Evolutionary conservation across 2,797 vertebrate genomes (phyloP).

Genomic region (Pteropus rufus): DNA sequence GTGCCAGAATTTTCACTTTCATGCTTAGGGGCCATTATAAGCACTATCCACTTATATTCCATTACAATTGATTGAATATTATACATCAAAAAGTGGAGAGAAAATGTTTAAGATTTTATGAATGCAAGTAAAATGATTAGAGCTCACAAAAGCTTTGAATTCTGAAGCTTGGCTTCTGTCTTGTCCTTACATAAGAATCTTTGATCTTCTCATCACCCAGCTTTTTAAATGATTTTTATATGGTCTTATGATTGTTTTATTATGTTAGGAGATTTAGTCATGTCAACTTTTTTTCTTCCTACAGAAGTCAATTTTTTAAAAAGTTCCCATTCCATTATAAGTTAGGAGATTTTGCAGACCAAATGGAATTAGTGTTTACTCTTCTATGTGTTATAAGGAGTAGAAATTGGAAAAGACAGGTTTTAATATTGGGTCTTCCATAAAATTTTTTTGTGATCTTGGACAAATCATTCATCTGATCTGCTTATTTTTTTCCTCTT

Average conservation of each 20-base stretch:
- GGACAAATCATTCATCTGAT: background rate
- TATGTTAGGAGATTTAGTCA: conserved; percentile 67
- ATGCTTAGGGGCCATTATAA: background rate
- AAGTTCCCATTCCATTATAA: conserved; percentile 38
- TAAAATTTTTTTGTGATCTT: background rate
- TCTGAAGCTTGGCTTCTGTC: conserved; percentile 75
- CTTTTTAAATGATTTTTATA: conserved; percentile 77
- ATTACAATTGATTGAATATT: conserved; percentile 81
- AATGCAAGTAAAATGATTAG: conserved; percentile 80
- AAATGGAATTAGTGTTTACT: background rate
- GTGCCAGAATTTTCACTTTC: background rate
- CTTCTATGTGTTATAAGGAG: background rate
- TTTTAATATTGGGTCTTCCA: background rate
- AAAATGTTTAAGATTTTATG: conserved; percentile 81
- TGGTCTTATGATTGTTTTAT: conserved; percentile 80
- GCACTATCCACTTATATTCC: conserved; percentile 61
- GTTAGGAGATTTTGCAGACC: conserved; percentile 14
- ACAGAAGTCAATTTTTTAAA: conserved; percentile 33
- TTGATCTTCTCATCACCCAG: conserved; percentile 79
- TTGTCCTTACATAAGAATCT: conserved; percentile 77
- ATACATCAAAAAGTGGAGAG: conserved; percentile 79
- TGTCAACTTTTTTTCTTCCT: background rate
- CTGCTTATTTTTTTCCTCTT: background rate
- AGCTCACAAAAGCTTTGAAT: conserved; percentile 80
- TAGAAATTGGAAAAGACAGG: background rate